These are phyloP conservation scores for Passerina amoena DNA, from an alignment of 2,113 vertebrate genomes.

Conservation along the genomic window DNA sequence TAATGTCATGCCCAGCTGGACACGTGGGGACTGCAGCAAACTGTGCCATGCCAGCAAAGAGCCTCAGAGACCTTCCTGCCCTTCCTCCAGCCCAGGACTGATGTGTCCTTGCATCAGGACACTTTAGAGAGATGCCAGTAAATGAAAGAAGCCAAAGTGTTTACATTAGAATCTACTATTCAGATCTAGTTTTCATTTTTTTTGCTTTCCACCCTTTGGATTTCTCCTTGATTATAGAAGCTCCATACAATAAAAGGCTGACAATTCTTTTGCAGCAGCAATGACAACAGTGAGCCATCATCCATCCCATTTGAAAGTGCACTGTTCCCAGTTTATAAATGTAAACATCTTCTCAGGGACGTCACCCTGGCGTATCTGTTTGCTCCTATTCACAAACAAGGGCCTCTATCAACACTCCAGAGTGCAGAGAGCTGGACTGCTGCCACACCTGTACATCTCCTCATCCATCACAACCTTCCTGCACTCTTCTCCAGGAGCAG, in stretches of 20 bases:
- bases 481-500: fast-evolving
- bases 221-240: too few relatives aligned
- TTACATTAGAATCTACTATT: too few relatives aligned
- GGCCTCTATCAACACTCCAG: background rate
- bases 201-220: too few relatives aligned
- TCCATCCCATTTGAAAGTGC: background rate
- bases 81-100: background rate
- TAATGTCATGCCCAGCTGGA: too few relatives aligned
- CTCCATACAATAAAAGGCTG: background rate
- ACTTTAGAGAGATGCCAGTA: too few relatives aligned
- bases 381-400: background rate
- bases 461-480: background rate
- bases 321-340: background rate
- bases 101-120: too few relatives aligned
- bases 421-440: background rate
- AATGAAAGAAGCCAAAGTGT: too few relatives aligned
- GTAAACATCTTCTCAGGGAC: background rate
- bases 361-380: background rate
- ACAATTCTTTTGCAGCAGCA: background rate
- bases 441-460: background rate
- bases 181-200: too few relatives aligned
- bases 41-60: background rate
- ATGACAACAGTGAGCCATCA: background rate
- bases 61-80: background rate
- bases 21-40: background rate